phyloP scores from a whole-genome alignment of 2,797 vertebrate species.

The Bradypodion pumilum region DNA sequence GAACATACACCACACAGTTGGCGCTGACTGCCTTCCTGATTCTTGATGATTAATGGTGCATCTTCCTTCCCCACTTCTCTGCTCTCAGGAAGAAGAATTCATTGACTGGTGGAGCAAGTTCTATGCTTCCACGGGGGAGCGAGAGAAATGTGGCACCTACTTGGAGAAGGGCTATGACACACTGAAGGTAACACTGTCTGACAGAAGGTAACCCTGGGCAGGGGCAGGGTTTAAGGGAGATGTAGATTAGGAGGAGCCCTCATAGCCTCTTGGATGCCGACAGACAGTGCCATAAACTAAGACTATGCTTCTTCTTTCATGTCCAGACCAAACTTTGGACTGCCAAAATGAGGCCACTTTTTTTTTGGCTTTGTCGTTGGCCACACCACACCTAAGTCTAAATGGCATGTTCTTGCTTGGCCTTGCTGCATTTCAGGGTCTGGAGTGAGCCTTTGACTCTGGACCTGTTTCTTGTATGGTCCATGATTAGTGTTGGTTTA shows the following conservation, averaged over 20 bases:
- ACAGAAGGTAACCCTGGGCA: too few species aligned
- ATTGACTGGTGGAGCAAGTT: conserved; percentile 99
- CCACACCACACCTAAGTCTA: rapidly evolving
- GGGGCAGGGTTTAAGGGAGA: too few species aligned
- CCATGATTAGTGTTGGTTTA: too few species aligned
- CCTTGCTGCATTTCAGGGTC: background rate
- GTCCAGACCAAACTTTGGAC: too few species aligned
- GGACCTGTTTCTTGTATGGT: too few species aligned
- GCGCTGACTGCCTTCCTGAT: rapidly evolving
- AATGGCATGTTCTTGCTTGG: background rate
- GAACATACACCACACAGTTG: too few species aligned
- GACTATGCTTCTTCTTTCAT: too few species aligned
- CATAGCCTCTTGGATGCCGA: too few species aligned
- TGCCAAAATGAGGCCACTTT: background rate
- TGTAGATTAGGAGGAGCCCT: too few species aligned
- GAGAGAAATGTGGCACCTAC: conserved; percentile 88
- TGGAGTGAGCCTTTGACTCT: too few species aligned
- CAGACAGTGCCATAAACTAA: too few species aligned
- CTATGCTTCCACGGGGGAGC: conserved; percentile 89
- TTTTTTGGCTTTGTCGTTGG: too few species aligned
- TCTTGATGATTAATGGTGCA: background rate
- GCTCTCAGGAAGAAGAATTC: conserved; percentile 89
- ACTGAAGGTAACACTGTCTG: conserved; percentile 79
- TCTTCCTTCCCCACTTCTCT: background rate
- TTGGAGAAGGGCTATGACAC: conserved; percentile 91